Percentiles rank a stretch among this genome's conserved stretches.
These are phyloP conservation scores for Stegodyphus dumicola DNA, from an alignment of 1,140 invertebrate genomes.

Conservation along the genomic window DNA sequence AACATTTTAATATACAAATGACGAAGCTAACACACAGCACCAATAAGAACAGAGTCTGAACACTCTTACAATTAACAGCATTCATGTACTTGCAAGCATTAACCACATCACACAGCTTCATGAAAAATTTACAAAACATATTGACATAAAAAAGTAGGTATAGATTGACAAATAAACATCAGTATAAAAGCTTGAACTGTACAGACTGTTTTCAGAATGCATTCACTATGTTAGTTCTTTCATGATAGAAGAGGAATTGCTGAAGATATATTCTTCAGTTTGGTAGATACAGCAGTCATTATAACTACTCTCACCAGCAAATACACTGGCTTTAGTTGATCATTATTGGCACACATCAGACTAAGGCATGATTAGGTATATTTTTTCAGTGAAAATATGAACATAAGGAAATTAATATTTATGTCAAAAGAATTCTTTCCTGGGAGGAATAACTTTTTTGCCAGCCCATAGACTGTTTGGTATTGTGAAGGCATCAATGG, in stretches of 20 bases:
- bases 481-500: slow-evolving; percentile 99
- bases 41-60: slow-evolving; percentile 2
- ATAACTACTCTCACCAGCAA: background rate
- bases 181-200: slow-evolving; percentile 56
- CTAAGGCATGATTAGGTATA: slow-evolving; percentile 42
- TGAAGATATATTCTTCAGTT: background rate
- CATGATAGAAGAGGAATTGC: too few species aligned
- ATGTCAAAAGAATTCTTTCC: slow-evolving; percentile 55
- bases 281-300: background rate
- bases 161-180: slow-evolving; percentile 37
- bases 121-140: slow-evolving; percentile 23
- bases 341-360: slow-evolving; percentile 54
- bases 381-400: background rate
- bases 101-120: background rate
- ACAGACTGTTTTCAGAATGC: slow-evolving; percentile 34
- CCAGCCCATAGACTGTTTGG: slow-evolving; percentile 97
- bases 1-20: slow-evolving; percentile 13
- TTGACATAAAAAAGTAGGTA: slow-evolving; percentile 21
- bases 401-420: background rate
- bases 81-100: slow-evolving; percentile 6
- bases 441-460: slow-evolving; percentile 74
- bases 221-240: background rate
- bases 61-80: slow-evolving; percentile 11
- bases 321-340: slow-evolving; percentile 6
- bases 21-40: slow-evolving; percentile 35